Base-by-base conservation (phyloP, 2,113 vertebrate genomes). In the Paradoxurus hermaphroditus region DNA sequence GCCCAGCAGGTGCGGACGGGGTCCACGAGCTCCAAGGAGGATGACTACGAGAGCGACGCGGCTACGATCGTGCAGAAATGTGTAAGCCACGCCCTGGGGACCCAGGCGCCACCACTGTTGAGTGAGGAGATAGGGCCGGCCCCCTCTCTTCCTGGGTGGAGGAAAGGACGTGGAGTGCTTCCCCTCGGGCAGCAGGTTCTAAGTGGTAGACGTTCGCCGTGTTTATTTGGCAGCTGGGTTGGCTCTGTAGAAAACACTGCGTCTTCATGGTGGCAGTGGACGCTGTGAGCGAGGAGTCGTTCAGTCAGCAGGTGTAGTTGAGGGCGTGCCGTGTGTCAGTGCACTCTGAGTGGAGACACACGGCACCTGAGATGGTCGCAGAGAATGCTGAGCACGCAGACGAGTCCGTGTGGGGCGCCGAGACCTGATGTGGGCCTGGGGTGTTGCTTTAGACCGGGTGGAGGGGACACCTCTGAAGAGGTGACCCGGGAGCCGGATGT, bases 41-140 rank as follows among this genome's bases (percentile, higher is more conserved):
- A 99, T 4, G 99, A 99, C 98, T 99, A 99, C 92, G 99, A 99
- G 98, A 99, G 99, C 0, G 99, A 99, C 16, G 99, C 99, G 27
- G 99, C 99, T 98, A 99, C 99, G 41, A 99, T 99, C 90, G 99
- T 99, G 84, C 99, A 99, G 99, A 99, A 99, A 99, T 99, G 99
- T 98, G 99, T 99, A 98, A 99, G 99, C 84, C 19, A 7, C 14
- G 41, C 23, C 29, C 15, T 51, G 12, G 39, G 36, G 13, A 1
- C 0, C 0, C 7, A 29, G 56, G 34, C 19, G 5, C 16, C 36
- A 44, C 56, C 18, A 6, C 23, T 14, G 3, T 68, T 68, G 44
- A 73, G 4, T 65, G 70, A 36, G 68, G 86, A 44, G 3, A 0
- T 19, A 14, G 73, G 67, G 27, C 10, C 67, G 27, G 36, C 91